Base-by-base conservation (phyloP, 2,797 vertebrate genomes). In the Lepus oiostolus region DNA sequence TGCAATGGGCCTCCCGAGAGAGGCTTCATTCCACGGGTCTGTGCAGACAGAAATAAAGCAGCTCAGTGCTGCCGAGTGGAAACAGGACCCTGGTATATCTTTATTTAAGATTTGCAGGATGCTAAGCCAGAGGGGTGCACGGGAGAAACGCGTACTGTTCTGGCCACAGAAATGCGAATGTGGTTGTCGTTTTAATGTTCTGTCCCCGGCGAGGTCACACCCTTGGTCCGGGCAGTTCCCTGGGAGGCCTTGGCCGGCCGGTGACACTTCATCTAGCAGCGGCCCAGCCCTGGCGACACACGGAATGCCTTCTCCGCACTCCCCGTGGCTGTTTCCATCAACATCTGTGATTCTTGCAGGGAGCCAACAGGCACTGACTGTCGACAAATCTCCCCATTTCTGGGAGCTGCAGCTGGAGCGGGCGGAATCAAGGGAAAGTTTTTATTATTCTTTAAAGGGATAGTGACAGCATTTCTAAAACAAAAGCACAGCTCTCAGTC, bases 161-260 rank as follows among this genome's bases (percentile, higher is more conserved):
- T 97, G 98, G 97, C 97, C 98, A 95, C 97, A 94, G 95, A 97
- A 98, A 97, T 98, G 97, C 97, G 98, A 98, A 97, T 97, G 97
- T 96, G 96, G 97, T 97, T 98, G 97, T 97, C 97, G 98, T 98
- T 98, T 98, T 97, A 98, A 98, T 98, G 97, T 97, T 98, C 98
- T 96, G 98, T 98, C 98, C 96, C 98, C 97, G 98, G 98, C 4
- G 96, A 98, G 98, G 97, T 97, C 79, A 94, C 98, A 96, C 98
- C 97, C 98, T 98, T 98, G 98, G 98, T 98, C 98, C 98, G 98
- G 98, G 98, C 98, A 97, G 97, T 98, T 98, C 98, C 98, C 97
- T 97, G 87, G 95, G 97, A 98, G 97, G 98, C 97, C 97, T 98
- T 97, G 98, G 98, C 97, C 97, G 98, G 96, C 96, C 97, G 98